A percentile compares a stretch with the other conserved stretches of the same genome.
Evolutionary conservation across 2,888 invertebrate genomes (phyloP).

Genomic region (Eulithis prunata): DNA sequence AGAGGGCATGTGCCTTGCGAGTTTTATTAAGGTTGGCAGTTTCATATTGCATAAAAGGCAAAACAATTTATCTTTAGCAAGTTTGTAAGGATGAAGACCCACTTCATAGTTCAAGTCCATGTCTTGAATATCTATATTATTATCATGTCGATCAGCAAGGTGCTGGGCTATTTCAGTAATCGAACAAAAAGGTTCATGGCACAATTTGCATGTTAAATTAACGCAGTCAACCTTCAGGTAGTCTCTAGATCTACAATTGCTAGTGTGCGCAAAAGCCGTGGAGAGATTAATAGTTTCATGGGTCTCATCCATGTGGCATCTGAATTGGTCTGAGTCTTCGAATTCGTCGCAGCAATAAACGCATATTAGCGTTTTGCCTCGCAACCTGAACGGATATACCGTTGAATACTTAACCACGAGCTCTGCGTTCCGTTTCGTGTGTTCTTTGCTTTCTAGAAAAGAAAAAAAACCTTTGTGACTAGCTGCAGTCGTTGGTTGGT

Average conservation of each 20-base stretch:
- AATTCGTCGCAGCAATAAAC: conserved; percentile 74
- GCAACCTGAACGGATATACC: conserved; percentile 72
- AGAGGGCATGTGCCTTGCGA: conserved; percentile 66
- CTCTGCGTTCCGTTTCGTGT: conserved; percentile 69
- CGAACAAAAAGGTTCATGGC: conserved; percentile 51
- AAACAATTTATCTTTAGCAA: conserved; percentile 60
- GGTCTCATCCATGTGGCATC: conserved; percentile 60
- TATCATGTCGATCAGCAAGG: conserved; percentile 55
- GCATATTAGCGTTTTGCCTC: conserved; percentile 65
- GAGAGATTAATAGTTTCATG: conserved; percentile 61
- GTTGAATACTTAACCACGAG: conserved; percentile 71
- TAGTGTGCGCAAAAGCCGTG: conserved; percentile 66
- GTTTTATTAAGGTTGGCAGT: conserved; percentile 59
- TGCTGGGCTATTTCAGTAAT: conserved; percentile 62
- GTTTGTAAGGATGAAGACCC: conserved; percentile 66
- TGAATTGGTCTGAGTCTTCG: conserved; percentile 62
- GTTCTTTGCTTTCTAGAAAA: conserved; percentile 64
- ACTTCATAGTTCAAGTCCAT: conserved; percentile 60
- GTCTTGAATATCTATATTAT: conserved; percentile 29
- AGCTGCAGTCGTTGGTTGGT: neutral
- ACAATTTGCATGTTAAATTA: conserved; percentile 64
- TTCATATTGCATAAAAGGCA: conserved; percentile 65
- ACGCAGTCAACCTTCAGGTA: conserved; percentile 71
- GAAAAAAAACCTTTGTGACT: conserved; percentile 65
- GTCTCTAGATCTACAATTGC: conserved; percentile 51